A percentile compares a stretch with the other conserved stretches of the same genome.
phyloP scores from a whole-genome alignment of 2,797 vertebrate genomes.

The Falco berigora region DNA sequence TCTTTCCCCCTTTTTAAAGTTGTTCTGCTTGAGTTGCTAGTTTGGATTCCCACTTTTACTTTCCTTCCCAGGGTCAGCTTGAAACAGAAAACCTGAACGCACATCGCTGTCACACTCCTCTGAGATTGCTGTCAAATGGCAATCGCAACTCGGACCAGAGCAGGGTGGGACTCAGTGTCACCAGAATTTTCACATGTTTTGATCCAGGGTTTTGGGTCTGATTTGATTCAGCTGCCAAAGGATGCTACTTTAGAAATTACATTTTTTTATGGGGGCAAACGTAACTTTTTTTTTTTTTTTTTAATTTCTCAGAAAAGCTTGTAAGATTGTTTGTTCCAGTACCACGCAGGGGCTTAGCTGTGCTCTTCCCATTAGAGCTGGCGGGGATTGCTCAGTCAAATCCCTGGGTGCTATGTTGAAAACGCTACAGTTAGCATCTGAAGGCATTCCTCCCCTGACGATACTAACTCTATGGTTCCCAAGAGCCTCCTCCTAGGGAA shows the following conservation, averaged over 20 bases:
- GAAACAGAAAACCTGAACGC: background rate
- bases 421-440: background rate
- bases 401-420: background rate
- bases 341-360: background rate
- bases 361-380: background rate
- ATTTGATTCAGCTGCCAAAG: background rate
- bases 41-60: background rate
- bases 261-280: background rate
- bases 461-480: background rate
- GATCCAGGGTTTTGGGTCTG: background rate
- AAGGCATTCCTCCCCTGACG: background rate
- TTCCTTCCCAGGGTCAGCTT: background rate
- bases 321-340: background rate
- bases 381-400: background rate
- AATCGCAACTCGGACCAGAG: background rate
- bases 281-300: background rate
- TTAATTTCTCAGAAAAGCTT: background rate
- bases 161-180: background rate
- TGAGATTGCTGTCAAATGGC: background rate
- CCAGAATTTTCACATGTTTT: background rate
- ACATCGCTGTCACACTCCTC: rapidly evolving
- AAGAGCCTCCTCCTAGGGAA: background rate
- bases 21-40: background rate
- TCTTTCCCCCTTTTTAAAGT: background rate
- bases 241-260: background rate